A percentile compares a stretch with the other conserved stretches of the same genome.
phyloP scores from a whole-genome alignment of 2,888 invertebrate species.

The Cinara cedri region DNA sequence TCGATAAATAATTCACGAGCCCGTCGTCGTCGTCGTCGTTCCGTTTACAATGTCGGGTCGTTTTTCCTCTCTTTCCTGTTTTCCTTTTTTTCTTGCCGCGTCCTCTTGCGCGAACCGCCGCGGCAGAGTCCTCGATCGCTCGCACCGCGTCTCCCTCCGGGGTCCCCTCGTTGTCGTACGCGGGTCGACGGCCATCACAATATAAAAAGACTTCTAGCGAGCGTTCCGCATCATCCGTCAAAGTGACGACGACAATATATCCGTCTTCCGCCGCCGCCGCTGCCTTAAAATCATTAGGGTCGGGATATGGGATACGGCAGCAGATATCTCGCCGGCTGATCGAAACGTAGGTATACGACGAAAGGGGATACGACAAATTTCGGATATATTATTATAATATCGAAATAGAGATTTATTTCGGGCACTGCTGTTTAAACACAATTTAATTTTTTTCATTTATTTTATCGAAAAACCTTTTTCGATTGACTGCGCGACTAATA shows the following conservation, averaged over 20 bases:
- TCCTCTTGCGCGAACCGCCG: not conserved
- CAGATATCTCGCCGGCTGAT: too few species aligned
- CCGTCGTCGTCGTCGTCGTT: not conserved
- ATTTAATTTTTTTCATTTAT: too few species aligned
- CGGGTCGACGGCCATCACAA: not conserved
- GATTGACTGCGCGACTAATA: too few species aligned
- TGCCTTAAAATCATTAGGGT: not conserved
- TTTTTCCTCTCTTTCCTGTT: not conserved
- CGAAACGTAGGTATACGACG: too few species aligned
- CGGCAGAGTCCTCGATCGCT: not conserved
- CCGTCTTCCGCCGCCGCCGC: not conserved
- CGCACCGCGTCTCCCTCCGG: too few species aligned
- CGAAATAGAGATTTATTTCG: too few species aligned
- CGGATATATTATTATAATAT: too few species aligned
- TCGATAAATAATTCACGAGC: conserved; percentile 28
- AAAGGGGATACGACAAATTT: too few species aligned
- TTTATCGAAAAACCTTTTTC: too few species aligned
- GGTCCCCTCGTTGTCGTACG: too few species aligned
- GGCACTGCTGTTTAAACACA: too few species aligned
- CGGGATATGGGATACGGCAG: too few species aligned
- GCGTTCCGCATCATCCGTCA: conserved; percentile 1
- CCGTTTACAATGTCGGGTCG: not conserved
- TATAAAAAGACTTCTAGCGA: not conserved
- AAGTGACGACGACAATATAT: not conserved
- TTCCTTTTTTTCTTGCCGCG: not conserved